phyloP scores from a whole-genome alignment of 2,113 vertebrate genomes.

The Macroglossus sobrinus region DNA sequence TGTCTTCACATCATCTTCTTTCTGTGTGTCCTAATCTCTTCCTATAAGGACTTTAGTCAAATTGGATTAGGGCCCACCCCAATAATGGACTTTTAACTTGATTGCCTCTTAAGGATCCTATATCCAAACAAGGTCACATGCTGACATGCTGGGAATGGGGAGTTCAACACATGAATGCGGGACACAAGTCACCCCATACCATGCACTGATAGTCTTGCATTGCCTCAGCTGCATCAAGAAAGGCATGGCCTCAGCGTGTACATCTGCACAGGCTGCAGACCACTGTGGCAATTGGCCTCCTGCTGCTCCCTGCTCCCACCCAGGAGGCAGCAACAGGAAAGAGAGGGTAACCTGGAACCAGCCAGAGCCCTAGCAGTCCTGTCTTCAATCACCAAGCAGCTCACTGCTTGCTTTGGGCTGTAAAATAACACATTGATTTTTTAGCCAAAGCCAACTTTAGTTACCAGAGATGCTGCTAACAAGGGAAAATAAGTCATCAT shows the following conservation, averaged over 20 bases:
- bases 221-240: neutral
- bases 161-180: neutral
- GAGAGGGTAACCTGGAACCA: neutral
- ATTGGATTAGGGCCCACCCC: neutral
- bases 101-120: neutral
- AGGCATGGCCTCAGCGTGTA: rapidly evolving
- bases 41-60: neutral
- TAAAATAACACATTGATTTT: constrained; percentile 15
- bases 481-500: constrained; percentile 31
- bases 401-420: neutral
- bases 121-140: neutral
- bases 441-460: constrained; percentile 57
- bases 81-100: neutral
- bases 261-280: neutral
- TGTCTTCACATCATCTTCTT: rapidly evolving
- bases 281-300: rapidly evolving
- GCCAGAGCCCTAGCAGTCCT: neutral
- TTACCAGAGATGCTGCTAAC: neutral
- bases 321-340: neutral
- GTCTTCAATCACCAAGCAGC: neutral
- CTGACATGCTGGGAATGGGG: neutral
- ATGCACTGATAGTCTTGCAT: rapidly evolving
- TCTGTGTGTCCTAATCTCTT: neutral
- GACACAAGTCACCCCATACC: neutral
- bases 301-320: neutral